Conservation (phyloP, 2,888 invertebrate genomes). For the Malacosoma neustria region DNA sequence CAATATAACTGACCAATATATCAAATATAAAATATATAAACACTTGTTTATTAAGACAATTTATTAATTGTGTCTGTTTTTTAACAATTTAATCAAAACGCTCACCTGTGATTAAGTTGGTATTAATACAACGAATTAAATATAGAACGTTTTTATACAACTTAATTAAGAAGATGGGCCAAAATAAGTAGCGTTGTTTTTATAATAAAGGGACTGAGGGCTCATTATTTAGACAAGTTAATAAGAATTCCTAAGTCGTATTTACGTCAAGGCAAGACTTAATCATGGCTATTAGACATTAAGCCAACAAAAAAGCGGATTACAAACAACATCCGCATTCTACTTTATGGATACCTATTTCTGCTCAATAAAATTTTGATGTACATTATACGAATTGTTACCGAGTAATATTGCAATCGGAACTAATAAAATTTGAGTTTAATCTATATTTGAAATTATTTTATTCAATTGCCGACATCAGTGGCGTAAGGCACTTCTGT, state of each 20-base stretch:
- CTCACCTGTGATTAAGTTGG: not conserved
- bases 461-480: too few relatives aligned
- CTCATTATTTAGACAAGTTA: slow-evolving; percentile 58
- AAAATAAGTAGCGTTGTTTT: not conserved
- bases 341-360: slow-evolving; percentile 13
- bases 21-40: too few relatives aligned
- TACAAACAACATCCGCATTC: slow-evolving; percentile 31
- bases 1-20: too few relatives aligned
- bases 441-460: too few relatives aligned
- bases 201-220: slow-evolving; percentile 9
- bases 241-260: slow-evolving; percentile 61
- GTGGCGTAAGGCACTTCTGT: too few relatives aligned
- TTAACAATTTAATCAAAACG: too few relatives aligned
- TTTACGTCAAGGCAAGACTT: slow-evolving; percentile 51
- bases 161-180: not conserved
- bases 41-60: too few relatives aligned
- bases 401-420: too few relatives aligned
- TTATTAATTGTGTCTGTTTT: too few relatives aligned
- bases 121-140: not conserved
- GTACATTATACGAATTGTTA: slow-evolving; percentile 4
- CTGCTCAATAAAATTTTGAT: slow-evolving; percentile 6
- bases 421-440: too few relatives aligned
- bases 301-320: slow-evolving; percentile 45
- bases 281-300: slow-evolving; percentile 41
- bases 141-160: not conserved